Evolutionary conservation across 2,888 invertebrate species (phyloP), one percentile per base, ranked within the genome.

Genomic region (Siphlonurus alternatus): DNA sequence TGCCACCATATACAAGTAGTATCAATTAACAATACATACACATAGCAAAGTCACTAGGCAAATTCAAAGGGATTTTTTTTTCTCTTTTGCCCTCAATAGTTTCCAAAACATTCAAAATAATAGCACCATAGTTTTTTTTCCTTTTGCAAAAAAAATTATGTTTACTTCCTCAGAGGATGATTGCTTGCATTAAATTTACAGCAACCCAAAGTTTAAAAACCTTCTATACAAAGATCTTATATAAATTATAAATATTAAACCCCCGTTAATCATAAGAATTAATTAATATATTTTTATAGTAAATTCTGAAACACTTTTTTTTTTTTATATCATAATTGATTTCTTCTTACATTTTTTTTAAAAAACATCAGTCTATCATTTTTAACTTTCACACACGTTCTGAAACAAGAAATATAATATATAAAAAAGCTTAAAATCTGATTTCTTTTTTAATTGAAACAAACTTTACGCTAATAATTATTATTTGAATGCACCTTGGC

Each of bases 21-120:
- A 56, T 56, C 56, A 56, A 56, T 56, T 56, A 56, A 56, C 56
- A 56, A 22, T 56, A 56, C 56, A 56, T 22, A 56, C n/a, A 20
- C n/a, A 56, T 56, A 22, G 19, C 19, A 20, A 56, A 56, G 56
- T 20, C 56, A 56, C 56, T 22, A 56, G 56, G 56, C 56, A 56
- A 56, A 56, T 56, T 56, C 56, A 56, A 56, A 56, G 19, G 22
- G 56, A 22, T 56, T 56, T 5, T 22, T 10, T 56, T 10, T 56
- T 7, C 20, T 20, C 20, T n/a, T 22, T 22, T 22, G n/a, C n/a
- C n/a, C 56, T 20, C n/a, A 56, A 5, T 22, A 22, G 20, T 56
- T 56, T 22, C n/a, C 56, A 56, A 56, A 20, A 38, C 38, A 10
- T 38, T 38, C 38, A 56, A 56, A 20, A 56, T 56, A 18, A 56